A percentile compares a stretch with the other conserved stretches of the same genome.
phyloP scores from a whole-genome alignment of 2,888 invertebrate species.

The Torymus texanus region DNA sequence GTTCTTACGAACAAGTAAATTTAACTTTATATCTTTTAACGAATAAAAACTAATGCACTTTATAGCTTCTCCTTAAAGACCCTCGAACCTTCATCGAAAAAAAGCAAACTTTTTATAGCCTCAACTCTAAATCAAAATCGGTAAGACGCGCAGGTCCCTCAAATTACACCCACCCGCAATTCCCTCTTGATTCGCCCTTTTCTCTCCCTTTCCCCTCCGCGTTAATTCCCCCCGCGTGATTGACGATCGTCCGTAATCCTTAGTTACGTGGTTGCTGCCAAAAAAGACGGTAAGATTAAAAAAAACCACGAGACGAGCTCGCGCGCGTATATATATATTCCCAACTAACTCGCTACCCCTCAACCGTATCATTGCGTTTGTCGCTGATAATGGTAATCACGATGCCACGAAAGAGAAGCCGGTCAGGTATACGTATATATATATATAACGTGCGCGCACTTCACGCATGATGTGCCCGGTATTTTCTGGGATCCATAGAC shows the following conservation, averaged over 20 bases:
- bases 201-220: neutral
- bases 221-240: constrained; percentile 23
- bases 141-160: too few relatives aligned
- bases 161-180: too few relatives aligned
- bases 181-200: neutral
- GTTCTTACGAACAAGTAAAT: too few relatives aligned
- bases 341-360: neutral
- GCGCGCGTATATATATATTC: neutral
- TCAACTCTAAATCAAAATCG: too few relatives aligned
- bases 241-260: constrained; percentile 34
- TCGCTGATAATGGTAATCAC: constrained; percentile 53
- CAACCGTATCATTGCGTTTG: constrained; percentile 50
- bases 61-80: too few relatives aligned
- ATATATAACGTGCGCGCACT: neutral
- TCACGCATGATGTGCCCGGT: neutral
- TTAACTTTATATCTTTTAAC: too few relatives aligned
- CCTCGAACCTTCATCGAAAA: too few relatives aligned
- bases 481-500: constrained; percentile 22
- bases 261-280: constrained; percentile 27
- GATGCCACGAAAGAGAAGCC: neutral
- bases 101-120: too few relatives aligned
- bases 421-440: constrained; percentile 4
- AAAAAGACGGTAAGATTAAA: constrained; percentile 21
- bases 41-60: too few relatives aligned
- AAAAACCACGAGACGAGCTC: neutral